A percentile compares a stretch with the other conserved stretches of the same genome.
phyloP scores from a whole-genome alignment of 2,113 vertebrate species.

The Anguilla rostrata region DNA sequence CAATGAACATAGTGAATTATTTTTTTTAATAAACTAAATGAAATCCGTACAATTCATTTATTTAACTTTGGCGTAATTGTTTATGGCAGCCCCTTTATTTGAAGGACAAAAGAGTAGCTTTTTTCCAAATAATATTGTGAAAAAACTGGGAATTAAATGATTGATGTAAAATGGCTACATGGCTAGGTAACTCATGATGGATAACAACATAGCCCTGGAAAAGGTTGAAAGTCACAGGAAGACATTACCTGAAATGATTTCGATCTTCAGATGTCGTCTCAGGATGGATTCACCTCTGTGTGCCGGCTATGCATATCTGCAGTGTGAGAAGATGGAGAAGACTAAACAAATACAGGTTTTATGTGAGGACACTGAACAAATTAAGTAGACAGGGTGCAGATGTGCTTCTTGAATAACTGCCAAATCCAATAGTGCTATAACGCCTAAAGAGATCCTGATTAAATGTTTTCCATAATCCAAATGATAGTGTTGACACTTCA shows the following conservation, averaged over 20 bases:
- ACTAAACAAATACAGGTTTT: not conserved
- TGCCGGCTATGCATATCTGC: not conserved
- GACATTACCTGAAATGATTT: not conserved
- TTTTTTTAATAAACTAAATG: not conserved
- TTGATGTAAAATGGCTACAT: not conserved
- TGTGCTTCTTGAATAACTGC: not conserved
- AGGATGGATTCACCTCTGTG: not conserved
- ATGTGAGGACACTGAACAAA: not conserved
- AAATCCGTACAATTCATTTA: not conserved
- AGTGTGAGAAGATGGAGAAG: not conserved
- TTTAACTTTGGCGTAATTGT: not conserved
- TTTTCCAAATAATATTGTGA: not conserved
- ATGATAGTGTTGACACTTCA: too few species aligned
- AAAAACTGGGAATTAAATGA: not conserved
- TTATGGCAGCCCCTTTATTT: not conserved
- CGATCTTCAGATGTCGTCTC: not conserved
- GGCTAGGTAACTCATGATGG: too few species aligned
- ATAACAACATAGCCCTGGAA: too few species aligned
- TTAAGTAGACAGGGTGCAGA: not conserved
- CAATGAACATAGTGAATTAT: not conserved
- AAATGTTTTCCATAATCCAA: not conserved
- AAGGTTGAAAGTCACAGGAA: not conserved
- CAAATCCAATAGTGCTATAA: not conserved
- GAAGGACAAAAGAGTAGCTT: not conserved
- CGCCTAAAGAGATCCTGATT: not conserved